phyloP scores from a whole-genome alignment of 2,888 invertebrate genomes.

The Phrixothrix hirtus region DNA sequence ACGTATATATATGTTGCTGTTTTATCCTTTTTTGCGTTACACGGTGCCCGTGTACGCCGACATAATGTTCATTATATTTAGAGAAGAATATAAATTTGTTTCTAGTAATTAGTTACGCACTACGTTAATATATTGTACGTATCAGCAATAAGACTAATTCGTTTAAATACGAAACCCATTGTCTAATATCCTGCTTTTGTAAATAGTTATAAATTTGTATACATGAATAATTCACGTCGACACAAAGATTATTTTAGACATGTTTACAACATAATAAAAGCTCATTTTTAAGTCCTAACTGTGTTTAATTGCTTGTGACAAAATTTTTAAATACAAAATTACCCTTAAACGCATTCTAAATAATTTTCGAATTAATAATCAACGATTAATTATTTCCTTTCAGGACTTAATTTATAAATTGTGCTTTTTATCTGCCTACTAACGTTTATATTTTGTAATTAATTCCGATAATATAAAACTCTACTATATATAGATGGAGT shows the following conservation, averaged over 20 bases:
- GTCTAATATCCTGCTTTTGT: slow-evolving; percentile 26
- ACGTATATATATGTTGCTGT: slow-evolving; percentile 26
- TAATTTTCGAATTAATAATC: slow-evolving; percentile 17
- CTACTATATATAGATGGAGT: neutral
- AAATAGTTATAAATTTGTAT: slow-evolving; percentile 28
- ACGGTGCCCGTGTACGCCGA: slow-evolving; percentile 21
- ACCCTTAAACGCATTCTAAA: slow-evolving; percentile 23
- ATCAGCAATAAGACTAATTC: no score
- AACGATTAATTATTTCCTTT: slow-evolving; percentile 27
- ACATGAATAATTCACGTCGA: slow-evolving; percentile 29
- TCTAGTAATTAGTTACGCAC: no score
- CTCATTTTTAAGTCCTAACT: slow-evolving; percentile 29
- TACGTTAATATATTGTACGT: no score
- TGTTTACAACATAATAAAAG: slow-evolving; percentile 32
- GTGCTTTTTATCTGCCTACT: slow-evolving; percentile 19
- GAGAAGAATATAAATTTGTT: no score
- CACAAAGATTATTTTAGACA: slow-evolving; percentile 29
- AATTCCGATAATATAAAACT: no score
- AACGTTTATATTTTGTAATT: no score
- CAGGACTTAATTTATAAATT: slow-evolving; percentile 11
- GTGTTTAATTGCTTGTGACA: slow-evolving; percentile 35
- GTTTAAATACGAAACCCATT: slow-evolving; percentile 19
- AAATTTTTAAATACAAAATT: slow-evolving; percentile 27
- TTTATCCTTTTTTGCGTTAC: slow-evolving; percentile 38
- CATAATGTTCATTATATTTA: slow-evolving; percentile 27